phyloP scores from a whole-genome alignment of 2,888 invertebrate species.

The Steinernema hermaphroditum region DNA sequence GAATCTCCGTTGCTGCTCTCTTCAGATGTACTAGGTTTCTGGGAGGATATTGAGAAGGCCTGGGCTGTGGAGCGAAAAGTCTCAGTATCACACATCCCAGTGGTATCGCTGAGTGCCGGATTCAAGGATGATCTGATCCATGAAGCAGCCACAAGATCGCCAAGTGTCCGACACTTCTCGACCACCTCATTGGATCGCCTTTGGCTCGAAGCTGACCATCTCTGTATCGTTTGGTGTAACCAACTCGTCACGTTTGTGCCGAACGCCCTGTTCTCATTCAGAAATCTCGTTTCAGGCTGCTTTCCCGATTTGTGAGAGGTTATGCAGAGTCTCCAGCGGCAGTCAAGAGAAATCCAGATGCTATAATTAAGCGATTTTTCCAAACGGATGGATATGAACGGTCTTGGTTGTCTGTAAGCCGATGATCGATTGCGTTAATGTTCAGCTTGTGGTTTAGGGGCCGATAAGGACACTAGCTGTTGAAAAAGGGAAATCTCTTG shows the following conservation, averaged over 20 bases:
- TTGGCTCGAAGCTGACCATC: slow-evolving; percentile 62
- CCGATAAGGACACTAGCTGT: background rate
- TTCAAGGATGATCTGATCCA: slow-evolving; percentile 52
- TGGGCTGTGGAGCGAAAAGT: slow-evolving; percentile 42
- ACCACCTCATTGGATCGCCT: slow-evolving; percentile 51
- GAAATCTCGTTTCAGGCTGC: background rate
- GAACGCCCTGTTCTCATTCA: background rate
- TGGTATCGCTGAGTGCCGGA: slow-evolving; percentile 57
- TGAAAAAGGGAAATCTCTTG: background rate
- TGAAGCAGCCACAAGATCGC: slow-evolving; percentile 40
- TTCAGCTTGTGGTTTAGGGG: background rate
- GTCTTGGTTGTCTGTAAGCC: background rate
- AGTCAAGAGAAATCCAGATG: background rate
- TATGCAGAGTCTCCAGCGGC: background rate
- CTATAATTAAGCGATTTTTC: background rate
- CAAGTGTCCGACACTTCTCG: slow-evolving; percentile 34
- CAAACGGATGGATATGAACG: background rate
- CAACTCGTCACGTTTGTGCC: slow-evolving; percentile 58
- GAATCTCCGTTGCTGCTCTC: slow-evolving; percentile 70
- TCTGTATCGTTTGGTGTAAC: slow-evolving; percentile 67
- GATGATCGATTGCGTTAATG: background rate
- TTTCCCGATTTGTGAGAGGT: background rate
- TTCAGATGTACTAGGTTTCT: background rate
- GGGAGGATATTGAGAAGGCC: background rate
- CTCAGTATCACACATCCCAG: slow-evolving; percentile 38